Conservation (phyloP, 37 sponge, comb jelly and placozoan species). For the Petrosia ficiformis region DNA sequence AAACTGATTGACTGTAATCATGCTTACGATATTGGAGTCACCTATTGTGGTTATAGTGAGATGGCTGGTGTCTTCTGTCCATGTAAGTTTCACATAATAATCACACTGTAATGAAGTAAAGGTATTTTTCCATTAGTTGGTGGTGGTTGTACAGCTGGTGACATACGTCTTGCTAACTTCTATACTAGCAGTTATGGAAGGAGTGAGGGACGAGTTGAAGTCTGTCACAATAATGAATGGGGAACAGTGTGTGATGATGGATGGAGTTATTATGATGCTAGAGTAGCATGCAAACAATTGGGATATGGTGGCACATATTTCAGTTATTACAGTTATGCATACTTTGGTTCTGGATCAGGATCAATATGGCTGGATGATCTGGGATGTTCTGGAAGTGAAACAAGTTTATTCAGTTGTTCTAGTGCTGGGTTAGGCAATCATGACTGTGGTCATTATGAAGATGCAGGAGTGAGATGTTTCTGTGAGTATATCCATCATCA, state of each 20-base stretch:
- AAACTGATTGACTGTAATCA: background rate
- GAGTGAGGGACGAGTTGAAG: background rate
- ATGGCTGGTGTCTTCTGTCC: background rate
- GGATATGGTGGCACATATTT: no score
- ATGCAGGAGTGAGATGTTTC: conserved; percentile 17
- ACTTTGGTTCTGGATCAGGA: background rate
- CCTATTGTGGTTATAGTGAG: background rate
- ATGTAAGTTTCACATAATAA: background rate
- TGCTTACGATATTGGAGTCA: background rate
- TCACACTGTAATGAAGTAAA: background rate
- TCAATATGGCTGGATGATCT: conserved; percentile 23
- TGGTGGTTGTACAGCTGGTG: background rate
- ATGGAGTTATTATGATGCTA: background rate
- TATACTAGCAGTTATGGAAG: background rate
- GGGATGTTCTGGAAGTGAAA: conserved; percentile 15
- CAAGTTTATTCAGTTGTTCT: background rate
- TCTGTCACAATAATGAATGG: background rate
- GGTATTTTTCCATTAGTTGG: background rate
- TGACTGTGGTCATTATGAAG: conserved; percentile 32
- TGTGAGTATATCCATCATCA: no score
- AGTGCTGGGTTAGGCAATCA: background rate
- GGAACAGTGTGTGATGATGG: background rate
- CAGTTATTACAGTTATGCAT: background rate
- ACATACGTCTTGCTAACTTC: background rate
- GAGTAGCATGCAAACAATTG: background rate